Base-by-base conservation (phyloP, 2,797 vertebrate species). In the Gymnothorax javanicus region DNA sequence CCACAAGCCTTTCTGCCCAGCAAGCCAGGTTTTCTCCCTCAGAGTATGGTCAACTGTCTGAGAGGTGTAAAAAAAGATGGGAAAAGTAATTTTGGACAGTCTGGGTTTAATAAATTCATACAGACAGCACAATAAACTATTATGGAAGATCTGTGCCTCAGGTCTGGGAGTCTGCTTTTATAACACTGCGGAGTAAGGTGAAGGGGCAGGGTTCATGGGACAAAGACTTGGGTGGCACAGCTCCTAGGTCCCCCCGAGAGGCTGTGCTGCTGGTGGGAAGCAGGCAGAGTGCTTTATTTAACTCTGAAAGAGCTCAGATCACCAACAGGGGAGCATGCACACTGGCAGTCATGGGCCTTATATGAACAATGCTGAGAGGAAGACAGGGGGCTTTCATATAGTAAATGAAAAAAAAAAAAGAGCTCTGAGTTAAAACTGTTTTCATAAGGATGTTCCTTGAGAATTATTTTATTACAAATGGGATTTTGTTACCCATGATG, bases 161-260 rank as follows among this genome's bases (percentile, higher is more conserved):
- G 59, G 64, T 91, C 86, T 57, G 83, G 83, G 88, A 89, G 75
- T 82, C 54, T 5, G 7, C 52, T 89, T 87, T 90, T 89, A 92
- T 92, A 90, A 90, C 62, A 82, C 81, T 58, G 69, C 91, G 89
- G 93, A 88, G 50, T 90, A 94, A 89, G 90, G 89, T 90, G 85
- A 83, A 0, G 89, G 94, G 94, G 94, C 90, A 91, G 86, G 94
- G 93, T 94, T 92, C 89, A 90, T 87, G 82, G 90, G 94, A 91
- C 91, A 91, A 25, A 59, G 92, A 91, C 91, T 92, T 95, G 94
- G 93, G 94, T 95, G 93, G 94, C 91, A 94, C 91, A 20, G 92
- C 90, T 82, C 87, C 84, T 93, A 92, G 91, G 87, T 90, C 90
- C 86, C 71, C 25, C 86, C 88, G 85, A 90, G 89, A 82, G 84